phyloP scores from a whole-genome alignment of 1,140 invertebrate genomes.

The Drosophila paulistorum region DNA sequence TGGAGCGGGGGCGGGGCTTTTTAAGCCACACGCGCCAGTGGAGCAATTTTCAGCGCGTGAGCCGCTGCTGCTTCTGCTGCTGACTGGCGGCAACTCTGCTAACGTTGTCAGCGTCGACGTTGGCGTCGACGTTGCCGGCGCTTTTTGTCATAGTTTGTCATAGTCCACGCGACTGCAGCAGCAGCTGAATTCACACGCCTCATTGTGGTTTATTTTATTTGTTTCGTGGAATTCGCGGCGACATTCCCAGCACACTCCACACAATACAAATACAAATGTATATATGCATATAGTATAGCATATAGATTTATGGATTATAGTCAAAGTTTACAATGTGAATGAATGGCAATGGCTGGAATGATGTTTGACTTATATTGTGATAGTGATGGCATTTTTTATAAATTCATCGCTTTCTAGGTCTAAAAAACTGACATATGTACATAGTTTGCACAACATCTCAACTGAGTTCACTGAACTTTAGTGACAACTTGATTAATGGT shows the following conservation, averaged over 20 bases:
- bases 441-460: no score
- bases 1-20: conserved; percentile 34
- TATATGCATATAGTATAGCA: conserved; percentile 17
- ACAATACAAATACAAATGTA: conserved; percentile 1
- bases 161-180: conserved; percentile 70
- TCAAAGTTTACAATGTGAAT: conserved; percentile 3
- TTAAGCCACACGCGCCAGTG: conserved; percentile 65
- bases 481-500: no score
- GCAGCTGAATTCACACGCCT: conserved; percentile 73
- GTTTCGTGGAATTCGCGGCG: conserved; percentile 68
- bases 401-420: no score
- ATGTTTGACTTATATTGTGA: background rate
- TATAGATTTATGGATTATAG: conserved; percentile 38
- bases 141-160: conserved; percentile 58
- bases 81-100: conserved; percentile 25
- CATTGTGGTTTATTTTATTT: conserved; percentile 58
- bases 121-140: conserved; percentile 20
- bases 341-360: no score
- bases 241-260: conserved; percentile 68
- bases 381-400: background rate
- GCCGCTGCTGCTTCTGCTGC: conserved; percentile 19
- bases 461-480: no score
- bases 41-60: conserved; percentile 64
- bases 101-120: background rate
- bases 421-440: no score